Evolutionary conservation across 2,113 vertebrate genomes (phyloP), one percentile per base, ranked within the genome.

Genomic region (Ariopsis seemanni): DNA sequence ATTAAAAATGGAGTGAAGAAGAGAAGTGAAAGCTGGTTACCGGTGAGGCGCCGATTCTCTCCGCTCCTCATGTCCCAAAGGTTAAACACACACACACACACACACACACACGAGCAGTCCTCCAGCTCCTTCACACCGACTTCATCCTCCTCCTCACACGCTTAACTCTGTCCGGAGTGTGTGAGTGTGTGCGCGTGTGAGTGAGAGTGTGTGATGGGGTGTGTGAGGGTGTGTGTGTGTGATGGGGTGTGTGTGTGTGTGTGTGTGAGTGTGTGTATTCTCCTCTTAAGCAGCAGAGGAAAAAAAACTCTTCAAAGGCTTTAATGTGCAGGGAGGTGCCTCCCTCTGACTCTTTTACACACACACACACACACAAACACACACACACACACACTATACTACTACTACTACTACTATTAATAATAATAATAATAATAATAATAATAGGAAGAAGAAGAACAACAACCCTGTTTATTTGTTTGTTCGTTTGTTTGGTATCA

Each of bases 241-340:
- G 55, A 20, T 42, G 5, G 74, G 7, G 69, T 17, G 67, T 18
- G 67, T 17, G 67, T 18, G 30, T 42, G 69, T 17, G 67, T 18
- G 67, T 17, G 67, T 18, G 30, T 42, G 55, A 42, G 81, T 50
- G 34, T 83, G 52, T 60, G 15, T 91, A 88, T 88, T 89, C 89
- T 84, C 92, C 87, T 86, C 82, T 80, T 81, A 86, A 69, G 90
- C 22, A 72, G 84, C 69, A 55, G 71, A 52, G 42, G 77, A 67
- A 42, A 20, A 42, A 75, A 92, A 85, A 86, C 71, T 88, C 85
- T 82, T 88, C 57, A 91, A 89, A 92, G 89, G 92, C 93, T 92
- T 88, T 83, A 86, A 83, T 58, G 88, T 42, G 85, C 90, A 75
- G 34, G 87, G 90, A 93, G 85, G 94, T 92, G 86, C 93, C 94